phyloP scores from a whole-genome alignment of 2,888 invertebrate genomes.

The Drosophila meridionalis region DNA sequence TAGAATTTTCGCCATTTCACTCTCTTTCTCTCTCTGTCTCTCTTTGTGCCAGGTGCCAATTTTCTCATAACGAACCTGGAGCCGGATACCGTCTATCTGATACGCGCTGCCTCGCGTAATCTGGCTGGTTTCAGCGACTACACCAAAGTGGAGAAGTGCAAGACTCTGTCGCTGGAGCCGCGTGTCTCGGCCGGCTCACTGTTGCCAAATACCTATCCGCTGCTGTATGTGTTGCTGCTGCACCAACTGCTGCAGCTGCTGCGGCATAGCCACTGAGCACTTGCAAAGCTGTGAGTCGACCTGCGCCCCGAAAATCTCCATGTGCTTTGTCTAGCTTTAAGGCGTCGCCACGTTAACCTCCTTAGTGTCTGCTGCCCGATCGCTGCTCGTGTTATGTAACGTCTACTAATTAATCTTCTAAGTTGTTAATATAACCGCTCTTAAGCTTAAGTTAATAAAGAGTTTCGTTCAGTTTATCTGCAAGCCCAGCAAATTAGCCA shows the following conservation, averaged over 20 bases:
- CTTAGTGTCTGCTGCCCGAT: constrained; percentile 48
- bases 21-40: not conserved
- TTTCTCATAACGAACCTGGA: constrained; percentile 86
- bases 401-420: constrained; percentile 44
- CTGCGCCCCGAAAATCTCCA: constrained; percentile 16
- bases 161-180: constrained; percentile 82
- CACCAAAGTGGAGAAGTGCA: constrained; percentile 82
- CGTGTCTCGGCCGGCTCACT: constrained; percentile 54
- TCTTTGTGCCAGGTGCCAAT: constrained; percentile 84
- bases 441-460: constrained; percentile 25
- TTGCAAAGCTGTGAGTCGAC: constrained; percentile 7
- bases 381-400: constrained; percentile 36
- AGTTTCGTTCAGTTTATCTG: constrained; percentile 19
- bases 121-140: constrained; percentile 86
- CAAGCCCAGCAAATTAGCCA: constrained; percentile 24
- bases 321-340: constrained; percentile 76
- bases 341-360: constrained; percentile 40
- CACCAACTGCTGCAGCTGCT: constrained; percentile 19
- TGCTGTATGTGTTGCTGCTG: constrained; percentile 24
- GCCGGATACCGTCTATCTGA: constrained; percentile 86
- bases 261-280: constrained; percentile 43
- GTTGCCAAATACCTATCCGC: constrained; percentile 31
- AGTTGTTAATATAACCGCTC: constrained; percentile 46
- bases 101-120: constrained; percentile 87
- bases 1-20: not conserved